Percentiles rank a stretch among this genome's conserved stretches.
Conservation (phyloP, 2,888 invertebrate species). For the Drepana falcataria region DNA sequence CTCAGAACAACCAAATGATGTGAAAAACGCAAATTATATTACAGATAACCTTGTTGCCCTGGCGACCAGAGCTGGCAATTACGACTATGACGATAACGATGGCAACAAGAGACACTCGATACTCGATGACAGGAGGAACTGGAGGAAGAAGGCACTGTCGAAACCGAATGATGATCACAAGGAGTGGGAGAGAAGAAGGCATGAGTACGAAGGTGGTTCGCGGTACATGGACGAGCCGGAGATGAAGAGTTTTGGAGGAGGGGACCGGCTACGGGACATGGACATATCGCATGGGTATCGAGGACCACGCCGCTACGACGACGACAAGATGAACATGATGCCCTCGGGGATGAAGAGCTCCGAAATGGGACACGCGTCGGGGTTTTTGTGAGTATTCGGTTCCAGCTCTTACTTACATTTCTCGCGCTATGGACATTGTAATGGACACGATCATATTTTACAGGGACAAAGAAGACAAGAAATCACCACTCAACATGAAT, state of each 20-base stretch:
- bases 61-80: slow-evolving; percentile 41
- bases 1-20: slow-evolving; percentile 12
- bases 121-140: slow-evolving; percentile 56
- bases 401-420: too few relatives aligned
- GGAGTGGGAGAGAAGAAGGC: slow-evolving; percentile 47
- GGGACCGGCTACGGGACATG: slow-evolving; percentile 37
- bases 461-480: slow-evolving; percentile 60
- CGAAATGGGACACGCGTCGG: slow-evolving; percentile 35
- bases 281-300: slow-evolving; percentile 34
- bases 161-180: slow-evolving; percentile 48
- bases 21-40: slow-evolving; percentile 25
- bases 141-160: slow-evolving; percentile 55
- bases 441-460: background rate
- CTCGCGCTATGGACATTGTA: too few relatives aligned
- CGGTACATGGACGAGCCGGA: slow-evolving; percentile 50
- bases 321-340: slow-evolving; percentile 34
- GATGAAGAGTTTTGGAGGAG: slow-evolving; percentile 31
- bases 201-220: slow-evolving; percentile 39
- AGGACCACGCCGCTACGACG: slow-evolving; percentile 42
- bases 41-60: slow-evolving; percentile 56
- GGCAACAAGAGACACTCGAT: slow-evolving; percentile 47
- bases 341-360: slow-evolving; percentile 37
- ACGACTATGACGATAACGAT: slow-evolving; percentile 60
- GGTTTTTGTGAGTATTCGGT: slow-evolving; percentile 24
- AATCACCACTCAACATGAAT: slow-evolving; percentile 40